Evolutionary conservation across 2,113 vertebrate genomes (phyloP).

Genomic region (Pogonocichla stellata): DNA sequence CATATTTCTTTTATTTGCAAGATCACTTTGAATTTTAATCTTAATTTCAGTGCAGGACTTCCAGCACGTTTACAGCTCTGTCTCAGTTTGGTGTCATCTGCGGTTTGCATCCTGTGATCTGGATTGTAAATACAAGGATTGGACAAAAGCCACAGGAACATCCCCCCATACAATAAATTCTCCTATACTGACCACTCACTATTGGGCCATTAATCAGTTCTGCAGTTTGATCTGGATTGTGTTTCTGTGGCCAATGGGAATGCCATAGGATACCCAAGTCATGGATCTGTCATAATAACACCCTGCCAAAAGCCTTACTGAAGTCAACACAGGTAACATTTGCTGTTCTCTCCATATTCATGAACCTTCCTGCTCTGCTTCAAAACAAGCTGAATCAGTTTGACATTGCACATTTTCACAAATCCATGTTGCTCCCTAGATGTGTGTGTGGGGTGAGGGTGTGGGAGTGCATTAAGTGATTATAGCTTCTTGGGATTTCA

Average conservation of each 20-base stretch:
- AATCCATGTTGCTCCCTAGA: not conserved
- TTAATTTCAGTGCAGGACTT: not conserved
- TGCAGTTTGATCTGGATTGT: not conserved
- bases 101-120: not conserved
- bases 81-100: not conserved
- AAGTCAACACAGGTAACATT: not conserved
- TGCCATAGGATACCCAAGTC: not conserved
- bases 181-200: not conserved
- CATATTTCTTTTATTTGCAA: not conserved
- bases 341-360: not conserved
- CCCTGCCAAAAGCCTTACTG: not conserved
- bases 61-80: not conserved
- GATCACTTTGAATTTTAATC: not conserved
- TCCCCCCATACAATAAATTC: not conserved
- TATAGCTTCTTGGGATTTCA: not conserved
- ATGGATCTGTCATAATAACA: not conserved
- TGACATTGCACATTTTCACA: not conserved
- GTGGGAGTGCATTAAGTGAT: not conserved
- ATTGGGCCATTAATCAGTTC: not conserved
- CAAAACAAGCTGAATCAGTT: not conserved
- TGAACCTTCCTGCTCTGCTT: not conserved
- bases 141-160: not conserved
- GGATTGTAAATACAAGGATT: not conserved
- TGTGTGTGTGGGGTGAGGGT: fast-evolving
- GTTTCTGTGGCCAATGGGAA: not conserved